Evolutionary conservation across 2,113 vertebrate species (phyloP).

Genomic region (Arvicanthis niloticus): DNA sequence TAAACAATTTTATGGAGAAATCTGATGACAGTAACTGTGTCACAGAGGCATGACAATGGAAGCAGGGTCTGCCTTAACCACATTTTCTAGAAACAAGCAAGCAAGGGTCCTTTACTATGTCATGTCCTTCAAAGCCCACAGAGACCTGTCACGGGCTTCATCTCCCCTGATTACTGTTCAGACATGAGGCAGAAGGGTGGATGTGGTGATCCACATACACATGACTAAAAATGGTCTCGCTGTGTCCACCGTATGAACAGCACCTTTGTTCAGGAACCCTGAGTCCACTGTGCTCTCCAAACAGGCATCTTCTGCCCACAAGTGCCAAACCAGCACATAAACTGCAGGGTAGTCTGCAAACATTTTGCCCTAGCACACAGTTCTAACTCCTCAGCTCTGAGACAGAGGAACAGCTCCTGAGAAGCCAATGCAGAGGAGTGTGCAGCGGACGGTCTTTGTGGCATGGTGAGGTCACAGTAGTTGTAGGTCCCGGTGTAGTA

Average conservation of each 20-base stretch:
- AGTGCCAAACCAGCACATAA: not conserved
- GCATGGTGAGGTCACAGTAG: too few relatives aligned
- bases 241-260: not conserved
- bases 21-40: not conserved
- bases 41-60: not conserved
- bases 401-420: not conserved
- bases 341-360: not conserved
- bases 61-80: not conserved
- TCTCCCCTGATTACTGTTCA: not conserved
- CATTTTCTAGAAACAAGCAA: not conserved
- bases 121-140: not conserved
- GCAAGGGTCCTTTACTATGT: not conserved
- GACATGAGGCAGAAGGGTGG: not conserved
- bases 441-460: not conserved
- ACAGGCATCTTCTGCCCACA: not conserved
- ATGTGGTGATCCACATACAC: not conserved
- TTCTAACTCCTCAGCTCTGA: not conserved
- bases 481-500: not conserved
- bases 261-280: slow-evolving; percentile 1
- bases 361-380: not conserved
- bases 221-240: not conserved
- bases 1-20: not conserved
- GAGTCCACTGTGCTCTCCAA: not conserved
- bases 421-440: not conserved
- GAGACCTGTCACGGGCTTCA: not conserved